Conservation (phyloP, 2,113 vertebrate genomes). For the Mola mola region DNA sequence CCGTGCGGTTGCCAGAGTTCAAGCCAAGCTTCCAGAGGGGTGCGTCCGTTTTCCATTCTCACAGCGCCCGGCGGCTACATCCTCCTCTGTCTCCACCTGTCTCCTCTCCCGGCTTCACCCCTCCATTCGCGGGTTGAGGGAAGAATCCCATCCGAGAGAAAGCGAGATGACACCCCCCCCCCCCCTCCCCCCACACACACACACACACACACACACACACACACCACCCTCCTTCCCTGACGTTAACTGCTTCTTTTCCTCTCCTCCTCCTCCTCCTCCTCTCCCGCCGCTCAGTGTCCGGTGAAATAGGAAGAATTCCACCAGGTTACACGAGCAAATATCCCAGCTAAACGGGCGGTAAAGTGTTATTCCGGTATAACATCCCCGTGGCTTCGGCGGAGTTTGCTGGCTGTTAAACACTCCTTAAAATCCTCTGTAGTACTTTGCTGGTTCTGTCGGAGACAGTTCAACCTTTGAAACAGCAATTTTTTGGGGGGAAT, state of each 20-base stretch:
- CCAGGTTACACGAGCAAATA: conserved; percentile 21
- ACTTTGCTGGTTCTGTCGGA: neutral
- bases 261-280: conserved; percentile 4
- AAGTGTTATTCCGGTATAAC: conserved; percentile 48
- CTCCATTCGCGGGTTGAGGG: conserved; percentile 50
- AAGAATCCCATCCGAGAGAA: conserved; percentile 59
- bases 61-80: conserved; percentile 67
- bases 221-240: neutral
- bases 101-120: conserved; percentile 67
- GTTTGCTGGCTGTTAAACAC: neutral
- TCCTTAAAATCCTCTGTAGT: conserved; percentile 2
- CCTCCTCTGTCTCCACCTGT: conserved; percentile 53
- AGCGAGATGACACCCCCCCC: conserved; percentile 11
- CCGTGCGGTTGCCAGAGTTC: conserved; percentile 55
- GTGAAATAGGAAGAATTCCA: conserved; percentile 58
- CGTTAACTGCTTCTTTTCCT: conserved; percentile 1
- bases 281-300: conserved; percentile 23
- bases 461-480: neutral
- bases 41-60: conserved; percentile 75
- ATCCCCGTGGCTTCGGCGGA: neutral
- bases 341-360: conserved; percentile 24
- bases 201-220: too few species aligned
- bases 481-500: conserved; percentile 6
- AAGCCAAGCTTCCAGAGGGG: conserved; percentile 62
- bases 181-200: neutral